Conservation (phyloP, 37 sponge, comb jelly and placozoan genomes). For the Cliona cf. orientalis region DNA sequence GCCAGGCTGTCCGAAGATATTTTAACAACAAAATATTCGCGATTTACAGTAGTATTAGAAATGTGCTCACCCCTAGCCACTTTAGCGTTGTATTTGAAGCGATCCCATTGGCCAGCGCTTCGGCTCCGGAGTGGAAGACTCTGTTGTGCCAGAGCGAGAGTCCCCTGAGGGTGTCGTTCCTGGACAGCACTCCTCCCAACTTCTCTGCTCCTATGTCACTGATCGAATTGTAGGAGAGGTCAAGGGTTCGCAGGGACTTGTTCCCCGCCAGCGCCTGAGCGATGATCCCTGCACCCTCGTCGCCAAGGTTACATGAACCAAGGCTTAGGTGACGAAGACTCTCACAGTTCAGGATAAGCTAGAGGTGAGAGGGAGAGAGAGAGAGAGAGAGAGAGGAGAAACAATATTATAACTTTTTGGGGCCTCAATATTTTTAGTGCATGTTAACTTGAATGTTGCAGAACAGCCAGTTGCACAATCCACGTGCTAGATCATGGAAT, state of each 20-base stretch:
- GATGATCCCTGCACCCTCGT: constrained; percentile 57
- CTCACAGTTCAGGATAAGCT: too few species aligned
- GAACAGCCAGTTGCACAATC: too few species aligned
- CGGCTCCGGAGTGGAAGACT: constrained; percentile 69
- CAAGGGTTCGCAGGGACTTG: constrained; percentile 35
- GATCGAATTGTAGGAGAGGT: constrained; percentile 65
- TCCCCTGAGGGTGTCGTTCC: constrained; percentile 55
- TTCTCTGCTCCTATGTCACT: constrained; percentile 58
- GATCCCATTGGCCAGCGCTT: constrained; percentile 67
- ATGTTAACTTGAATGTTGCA: too few species aligned
- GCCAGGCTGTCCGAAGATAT: too few species aligned
- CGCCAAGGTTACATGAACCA: constrained; percentile 53
- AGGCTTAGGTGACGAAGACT: constrained; percentile 36
- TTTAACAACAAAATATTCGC: too few species aligned
- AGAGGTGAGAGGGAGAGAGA: constrained; percentile 7
- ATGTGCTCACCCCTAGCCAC: constrained; percentile 72
- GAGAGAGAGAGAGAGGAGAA: not conserved
- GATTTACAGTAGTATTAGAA: too few species aligned
- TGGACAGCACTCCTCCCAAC: constrained; percentile 49
- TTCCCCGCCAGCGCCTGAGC: constrained; percentile 47
- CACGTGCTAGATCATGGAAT: too few species aligned
- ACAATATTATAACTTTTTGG: too few species aligned
- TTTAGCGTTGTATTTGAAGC: constrained; percentile 53
- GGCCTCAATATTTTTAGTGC: too few species aligned
- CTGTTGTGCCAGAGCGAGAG: constrained; percentile 77